Conservation (phyloP, 2,888 invertebrate species). For the Torymus texanus region DNA sequence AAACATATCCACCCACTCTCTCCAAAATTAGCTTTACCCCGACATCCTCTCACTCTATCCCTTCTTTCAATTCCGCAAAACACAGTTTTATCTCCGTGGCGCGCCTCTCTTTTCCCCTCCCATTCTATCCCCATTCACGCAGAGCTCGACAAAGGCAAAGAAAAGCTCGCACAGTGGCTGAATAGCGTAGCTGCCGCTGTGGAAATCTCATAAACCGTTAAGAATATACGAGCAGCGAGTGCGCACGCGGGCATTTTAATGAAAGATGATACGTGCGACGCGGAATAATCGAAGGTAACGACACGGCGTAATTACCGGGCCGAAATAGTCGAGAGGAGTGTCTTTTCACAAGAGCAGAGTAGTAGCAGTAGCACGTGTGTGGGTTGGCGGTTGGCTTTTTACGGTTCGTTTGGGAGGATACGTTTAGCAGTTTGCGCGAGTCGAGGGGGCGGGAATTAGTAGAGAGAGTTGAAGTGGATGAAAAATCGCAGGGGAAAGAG, state of each 20-base stretch:
- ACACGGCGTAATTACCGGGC: slow-evolving; percentile 15
- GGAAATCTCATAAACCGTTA: slow-evolving; percentile 22
- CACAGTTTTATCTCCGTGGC: background rate
- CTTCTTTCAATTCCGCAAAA: no score
- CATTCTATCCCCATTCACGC: slow-evolving; percentile 6
- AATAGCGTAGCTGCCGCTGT: background rate
- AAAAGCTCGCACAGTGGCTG: slow-evolving; percentile 8
- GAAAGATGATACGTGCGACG: slow-evolving; percentile 9
- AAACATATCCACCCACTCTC: no score
- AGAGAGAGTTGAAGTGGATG: no score
- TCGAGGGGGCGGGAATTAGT: no score
- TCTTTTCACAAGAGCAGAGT: no score
- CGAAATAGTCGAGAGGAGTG: background rate
- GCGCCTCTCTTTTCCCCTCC: background rate
- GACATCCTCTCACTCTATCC: no score
- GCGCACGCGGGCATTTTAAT: slow-evolving; percentile 3
- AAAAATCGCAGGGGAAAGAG: no score
- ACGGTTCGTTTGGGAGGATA: no score
- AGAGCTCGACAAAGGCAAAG: slow-evolving; percentile 4
- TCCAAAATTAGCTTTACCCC: no score
- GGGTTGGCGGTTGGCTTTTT: no score
- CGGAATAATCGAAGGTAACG: slow-evolving; percentile 32
- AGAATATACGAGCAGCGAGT: slow-evolving; percentile 3
- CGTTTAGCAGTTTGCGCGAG: no score
- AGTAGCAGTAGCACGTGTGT: no score